Evolutionary conservation across 1,140 invertebrate species (phyloP).

Genomic region (Diabrotica virgifera): DNA sequence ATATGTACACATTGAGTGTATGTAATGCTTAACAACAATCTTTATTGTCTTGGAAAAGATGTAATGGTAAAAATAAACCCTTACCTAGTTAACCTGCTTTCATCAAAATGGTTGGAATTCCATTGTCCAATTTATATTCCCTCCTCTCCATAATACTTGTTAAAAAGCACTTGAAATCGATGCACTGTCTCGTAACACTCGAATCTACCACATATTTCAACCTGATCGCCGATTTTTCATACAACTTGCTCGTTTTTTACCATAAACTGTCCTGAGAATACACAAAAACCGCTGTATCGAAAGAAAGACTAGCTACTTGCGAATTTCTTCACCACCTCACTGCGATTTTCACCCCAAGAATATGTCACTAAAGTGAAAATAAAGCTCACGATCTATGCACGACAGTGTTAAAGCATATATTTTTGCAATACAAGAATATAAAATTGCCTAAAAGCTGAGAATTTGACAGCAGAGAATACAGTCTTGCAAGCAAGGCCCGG

Average conservation of each 20-base stretch:
- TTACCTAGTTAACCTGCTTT: slow-evolving; percentile 18
- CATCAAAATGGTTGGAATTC: slow-evolving; percentile 4
- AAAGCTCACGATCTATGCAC: slow-evolving; percentile 9
- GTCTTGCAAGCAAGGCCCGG: slow-evolving; percentile 10
- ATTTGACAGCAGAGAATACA: slow-evolving; percentile 19
- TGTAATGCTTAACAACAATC: too few relatives aligned
- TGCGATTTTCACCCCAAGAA: not conserved
- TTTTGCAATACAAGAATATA: slow-evolving; percentile 16
- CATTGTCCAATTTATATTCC: slow-evolving; percentile 3
- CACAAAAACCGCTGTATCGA: not conserved
- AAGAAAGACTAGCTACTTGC: not conserved
- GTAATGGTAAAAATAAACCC: not conserved
- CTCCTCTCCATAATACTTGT: not conserved
- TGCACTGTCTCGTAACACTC: not conserved
- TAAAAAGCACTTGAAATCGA: not conserved
- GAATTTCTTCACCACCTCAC: not conserved
- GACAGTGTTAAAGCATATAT: slow-evolving; percentile 16
- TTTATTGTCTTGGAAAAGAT: too few relatives aligned
- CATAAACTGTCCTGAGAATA: not conserved
- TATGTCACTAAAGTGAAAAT: not conserved
- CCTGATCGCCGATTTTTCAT: not conserved
- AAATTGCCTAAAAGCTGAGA: slow-evolving; percentile 21
- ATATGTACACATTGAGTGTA: too few relatives aligned
- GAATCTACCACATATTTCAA: not conserved
- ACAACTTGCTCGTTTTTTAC: not conserved